A percentile compares a stretch with the other conserved stretches of the same genome.
Conservation (phyloP, 2,797 vertebrate genomes). For the Dermochelys coriacea region DNA sequence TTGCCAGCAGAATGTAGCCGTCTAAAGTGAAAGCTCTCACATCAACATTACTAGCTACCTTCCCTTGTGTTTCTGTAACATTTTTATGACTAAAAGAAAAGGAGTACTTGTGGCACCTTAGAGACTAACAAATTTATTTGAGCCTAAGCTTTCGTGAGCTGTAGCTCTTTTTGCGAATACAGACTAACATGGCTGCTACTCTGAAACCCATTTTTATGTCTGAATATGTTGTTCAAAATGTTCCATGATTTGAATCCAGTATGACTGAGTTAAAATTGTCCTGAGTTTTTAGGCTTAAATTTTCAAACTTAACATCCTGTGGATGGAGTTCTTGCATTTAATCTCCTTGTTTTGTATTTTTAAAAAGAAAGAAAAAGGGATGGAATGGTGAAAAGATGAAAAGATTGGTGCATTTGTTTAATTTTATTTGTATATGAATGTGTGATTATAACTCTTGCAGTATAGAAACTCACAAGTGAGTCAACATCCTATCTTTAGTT, state of each 20-base stretch:
- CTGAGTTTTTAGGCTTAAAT: not conserved
- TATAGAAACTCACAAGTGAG: not conserved
- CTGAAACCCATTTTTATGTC: not conserved
- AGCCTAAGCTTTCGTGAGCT: too few species aligned
- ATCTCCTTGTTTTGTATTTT: not conserved
- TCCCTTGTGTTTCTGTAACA: accelerated
- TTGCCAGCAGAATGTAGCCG: not conserved
- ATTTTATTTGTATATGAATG: not conserved
- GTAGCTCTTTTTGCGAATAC: too few species aligned
- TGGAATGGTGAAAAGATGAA: not conserved
- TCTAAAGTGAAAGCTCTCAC: not conserved
- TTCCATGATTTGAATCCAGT: not conserved
- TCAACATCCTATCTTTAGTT: not conserved
- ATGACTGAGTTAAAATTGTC: not conserved
- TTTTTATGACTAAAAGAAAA: not conserved
- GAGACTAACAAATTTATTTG: too few species aligned
- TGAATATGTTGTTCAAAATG: not conserved
- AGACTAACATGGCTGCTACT: too few species aligned
- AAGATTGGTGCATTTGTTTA: not conserved
- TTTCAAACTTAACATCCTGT: not conserved
- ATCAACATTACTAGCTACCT: not conserved
- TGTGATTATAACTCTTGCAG: not conserved
- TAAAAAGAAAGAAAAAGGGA: not conserved
- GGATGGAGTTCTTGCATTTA: not conserved
- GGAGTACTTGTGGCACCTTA: too few species aligned